Evolutionary conservation across 1,140 invertebrate species (phyloP).

Genomic region (Formica selysi): DNA sequence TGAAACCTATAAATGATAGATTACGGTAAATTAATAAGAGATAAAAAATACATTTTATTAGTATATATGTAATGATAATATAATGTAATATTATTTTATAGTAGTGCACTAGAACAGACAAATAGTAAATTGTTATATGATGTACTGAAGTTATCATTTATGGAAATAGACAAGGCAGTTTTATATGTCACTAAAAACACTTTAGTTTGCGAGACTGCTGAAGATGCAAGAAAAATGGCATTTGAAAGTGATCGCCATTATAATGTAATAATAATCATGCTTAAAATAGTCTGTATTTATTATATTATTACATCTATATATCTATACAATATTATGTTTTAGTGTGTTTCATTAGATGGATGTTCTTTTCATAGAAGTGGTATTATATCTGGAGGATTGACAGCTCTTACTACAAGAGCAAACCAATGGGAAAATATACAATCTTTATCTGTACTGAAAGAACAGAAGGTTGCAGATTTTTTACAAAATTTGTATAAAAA

Average conservation of each 20-base stretch:
- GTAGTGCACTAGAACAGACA: conserved; percentile 94
- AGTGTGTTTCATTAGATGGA: conserved; percentile 97
- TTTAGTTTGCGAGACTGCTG: conserved; percentile 97
- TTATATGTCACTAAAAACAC: conserved; percentile 98
- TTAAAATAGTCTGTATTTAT: not conserved
- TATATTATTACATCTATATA: not conserved
- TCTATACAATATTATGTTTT: conserved; percentile 42
- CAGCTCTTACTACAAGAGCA: conserved; percentile 96
- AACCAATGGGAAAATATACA: conserved; percentile 97
- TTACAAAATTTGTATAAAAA: not conserved
- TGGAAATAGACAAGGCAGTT: conserved; percentile 95
- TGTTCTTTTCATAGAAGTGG: conserved; percentile 99
- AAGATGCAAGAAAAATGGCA: conserved; percentile 97
- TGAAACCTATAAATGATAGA: conserved; percentile 91
- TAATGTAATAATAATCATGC: conserved; percentile 86
- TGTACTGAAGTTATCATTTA: conserved; percentile 96
- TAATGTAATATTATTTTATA: conserved; percentile 80
- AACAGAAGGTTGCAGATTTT: conserved; percentile 87
- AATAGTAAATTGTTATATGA: conserved; percentile 98
- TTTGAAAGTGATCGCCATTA: conserved; percentile 95
- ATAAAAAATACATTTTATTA: conserved; percentile 33
- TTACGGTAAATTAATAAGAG: conserved; percentile 86
- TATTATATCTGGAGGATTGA: conserved; percentile 97
- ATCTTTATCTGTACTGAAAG: conserved; percentile 93
- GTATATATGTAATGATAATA: not conserved